Evolutionary conservation across 2,888 invertebrate species (phyloP).

Genomic region (Troides oblongomaculatus): DNA sequence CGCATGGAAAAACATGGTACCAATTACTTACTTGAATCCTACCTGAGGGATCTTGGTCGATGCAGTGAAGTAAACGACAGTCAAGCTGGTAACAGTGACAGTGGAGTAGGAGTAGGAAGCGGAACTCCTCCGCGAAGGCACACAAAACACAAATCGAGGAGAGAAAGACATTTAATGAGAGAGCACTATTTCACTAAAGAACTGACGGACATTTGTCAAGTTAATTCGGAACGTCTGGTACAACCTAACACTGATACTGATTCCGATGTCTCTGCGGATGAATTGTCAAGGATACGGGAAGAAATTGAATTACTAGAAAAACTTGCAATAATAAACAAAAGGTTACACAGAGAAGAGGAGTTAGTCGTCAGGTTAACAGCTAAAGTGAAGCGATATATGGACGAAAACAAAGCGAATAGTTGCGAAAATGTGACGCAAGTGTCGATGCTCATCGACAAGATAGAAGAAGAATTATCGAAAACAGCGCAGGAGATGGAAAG

Average conservation of each 20-base stretch:
- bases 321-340: slow-evolving; percentile 86
- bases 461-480: slow-evolving; percentile 74
- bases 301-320: slow-evolving; percentile 87
- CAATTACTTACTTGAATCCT: slow-evolving; percentile 89
- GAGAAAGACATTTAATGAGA: slow-evolving; percentile 76
- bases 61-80: slow-evolving; percentile 73
- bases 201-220: slow-evolving; percentile 76
- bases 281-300: slow-evolving; percentile 80
- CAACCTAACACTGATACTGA: slow-evolving; percentile 71
- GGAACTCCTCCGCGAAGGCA: slow-evolving; percentile 79
- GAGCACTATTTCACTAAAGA: slow-evolving; percentile 79
- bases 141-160: slow-evolving; percentile 76
- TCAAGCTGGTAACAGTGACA: slow-evolving; percentile 85
- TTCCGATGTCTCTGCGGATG: slow-evolving; percentile 74
- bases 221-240: slow-evolving; percentile 71
- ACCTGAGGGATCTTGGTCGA: slow-evolving; percentile 77
- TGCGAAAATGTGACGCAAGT: slow-evolving; percentile 75
- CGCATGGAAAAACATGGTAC: slow-evolving; percentile 88
- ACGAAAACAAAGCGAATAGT: slow-evolving; percentile 73
- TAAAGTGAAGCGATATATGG: slow-evolving; percentile 81
- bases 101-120: slow-evolving; percentile 84
- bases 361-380: slow-evolving; percentile 83
- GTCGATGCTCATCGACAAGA: slow-evolving; percentile 68
- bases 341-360: slow-evolving; percentile 87
- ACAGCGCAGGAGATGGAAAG: slow-evolving; percentile 78